A percentile compares a stretch with the other conserved stretches of the same genome.
Conservation (phyloP, 2,888 invertebrate genomes). For the Gibbula magus region DNA sequence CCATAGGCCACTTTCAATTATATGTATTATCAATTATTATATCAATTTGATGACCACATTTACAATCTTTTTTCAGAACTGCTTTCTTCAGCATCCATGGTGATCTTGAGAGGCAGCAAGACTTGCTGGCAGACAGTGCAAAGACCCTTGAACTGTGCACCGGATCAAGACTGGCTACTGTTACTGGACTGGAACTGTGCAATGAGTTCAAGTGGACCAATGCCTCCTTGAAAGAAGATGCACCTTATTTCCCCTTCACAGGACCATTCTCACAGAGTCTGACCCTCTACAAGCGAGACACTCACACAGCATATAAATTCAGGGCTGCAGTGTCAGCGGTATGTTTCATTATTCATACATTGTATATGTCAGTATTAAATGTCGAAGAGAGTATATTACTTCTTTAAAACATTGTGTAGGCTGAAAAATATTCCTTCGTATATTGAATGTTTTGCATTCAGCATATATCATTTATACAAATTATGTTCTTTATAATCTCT, state of each 20-base stretch:
- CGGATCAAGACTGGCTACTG: conserved; percentile 79
- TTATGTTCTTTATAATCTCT: background rate
- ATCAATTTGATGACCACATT: too few relatives aligned
- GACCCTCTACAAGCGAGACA: conserved; percentile 65
- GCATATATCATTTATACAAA: background rate
- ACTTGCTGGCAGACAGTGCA: conserved; percentile 81
- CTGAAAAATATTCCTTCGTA: too few relatives aligned
- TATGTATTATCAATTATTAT: too few relatives aligned
- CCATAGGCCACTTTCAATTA: too few relatives aligned
- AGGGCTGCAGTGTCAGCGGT: conserved; percentile 62
- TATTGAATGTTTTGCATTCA: background rate
- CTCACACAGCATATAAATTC: conserved; percentile 66
- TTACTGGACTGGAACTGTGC: conserved; percentile 90
- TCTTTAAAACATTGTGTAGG: too few relatives aligned
- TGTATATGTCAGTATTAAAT: too few relatives aligned
- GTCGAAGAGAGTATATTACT: too few relatives aligned
- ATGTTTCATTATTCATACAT: background rate
- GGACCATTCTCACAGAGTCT: conserved; percentile 64
- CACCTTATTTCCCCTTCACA: conserved; percentile 69
- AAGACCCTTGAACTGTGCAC: conserved; percentile 77
- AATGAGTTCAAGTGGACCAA: conserved; percentile 81
- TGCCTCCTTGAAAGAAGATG: conserved; percentile 80
- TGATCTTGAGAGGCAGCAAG: conserved; percentile 81
- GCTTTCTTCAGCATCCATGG: conserved; percentile 67
- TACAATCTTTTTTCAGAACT: too few relatives aligned